Base-by-base conservation (phyloP, 2,113 vertebrate species). In the Oostethus manadensis region DNA sequence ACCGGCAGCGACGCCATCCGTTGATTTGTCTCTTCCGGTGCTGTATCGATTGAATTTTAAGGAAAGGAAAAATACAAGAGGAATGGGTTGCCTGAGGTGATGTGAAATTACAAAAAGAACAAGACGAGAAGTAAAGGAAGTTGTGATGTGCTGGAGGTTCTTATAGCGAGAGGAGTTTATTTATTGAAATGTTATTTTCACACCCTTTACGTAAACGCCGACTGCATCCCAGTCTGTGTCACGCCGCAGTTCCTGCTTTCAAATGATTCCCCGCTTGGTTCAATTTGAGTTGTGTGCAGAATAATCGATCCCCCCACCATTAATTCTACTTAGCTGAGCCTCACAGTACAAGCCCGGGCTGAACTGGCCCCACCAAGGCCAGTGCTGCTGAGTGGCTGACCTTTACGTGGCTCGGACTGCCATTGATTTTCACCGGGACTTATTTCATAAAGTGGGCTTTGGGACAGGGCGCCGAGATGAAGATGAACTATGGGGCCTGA, bases 401-500 rank as follows among this genome's bases (percentile, higher is more conserved):
- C 90, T 91, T 90, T 88, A 89, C 85, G 83, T 62, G 73, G 80
- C 84, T 87, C 68, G 73, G 80, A 79, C 82, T 76, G 68, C 74
- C 88, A 91, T 91, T 89, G 90, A 91, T 91, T 90, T 91, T 90
- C 84, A 85, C 86, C 85, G 86, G 88, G 88, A 89, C 88, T 89
- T 90, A 88, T 90, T 90, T 90, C 83, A 90, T 90, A 87, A 90
- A 87, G 69, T 81, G 82, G 85, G 87, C 77, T 83, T 74, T 79
- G 76, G 86, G 88, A 90, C 87, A 86, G 87, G 81, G 74, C 81
- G 58, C 43, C 68, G 75, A 89, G 89, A 91, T 91, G 90, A 91
- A 91, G 90, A 91, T 90, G 88, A 89, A 91, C 88, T 90, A 88
- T 74, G 85, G 83, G 84, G 81, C 78, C 71, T 79, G 85, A 89